Base-by-base conservation (phyloP, 2,113 vertebrate species). In the Orycteropus afer region DNA sequence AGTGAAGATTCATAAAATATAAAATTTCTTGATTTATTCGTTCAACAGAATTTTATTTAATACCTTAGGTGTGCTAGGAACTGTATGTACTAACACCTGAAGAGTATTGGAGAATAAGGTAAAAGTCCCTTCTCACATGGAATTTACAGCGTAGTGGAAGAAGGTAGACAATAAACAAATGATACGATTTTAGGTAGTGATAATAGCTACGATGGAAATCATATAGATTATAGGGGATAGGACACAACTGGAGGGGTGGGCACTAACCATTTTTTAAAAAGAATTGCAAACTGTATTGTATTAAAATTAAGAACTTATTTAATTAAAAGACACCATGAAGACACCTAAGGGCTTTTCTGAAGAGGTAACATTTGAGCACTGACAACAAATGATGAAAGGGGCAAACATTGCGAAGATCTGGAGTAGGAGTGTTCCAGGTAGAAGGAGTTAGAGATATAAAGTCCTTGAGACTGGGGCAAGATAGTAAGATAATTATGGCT, bases 1-100 rank as follows among this genome's bases (percentile, higher is more conserved):
- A 42, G 65, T 94, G 25, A 90, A 93, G 20, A 57, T 83, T 95
- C 34, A 82, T 89, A 71, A 89, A 86, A 47, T 78, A 42, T 69
- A 89, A 90, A 94, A 17, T 47, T 89, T 69, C 7, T 73, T 88
- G 23, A 82, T 93, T 88, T 4, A 47, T 76, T 69, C 22, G n/a
- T 73, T 40, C 22, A 90, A 27, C 17, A 47, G 40, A 49, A 95
- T 57, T 89, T 89, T n/a, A 7, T 78, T 78, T 14, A 73, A 34
- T 17, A 47, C 25, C 20, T 96, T 94, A 25, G 49, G 22, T 67
- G 5, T 89, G 61, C 27, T 10, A 81, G 34, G 81, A 87, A 87
- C 71, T 5, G 0, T 65, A 78, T n/a, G n/a, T n/a, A n/a, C 32
- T 27, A 61, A 59, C 49, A 37, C 12, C 51, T 93, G 45, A 87